phyloP scores from a whole-genome alignment of 92 coral and sea anemone species.

The Anthopleura xanthogrammica region DNA sequence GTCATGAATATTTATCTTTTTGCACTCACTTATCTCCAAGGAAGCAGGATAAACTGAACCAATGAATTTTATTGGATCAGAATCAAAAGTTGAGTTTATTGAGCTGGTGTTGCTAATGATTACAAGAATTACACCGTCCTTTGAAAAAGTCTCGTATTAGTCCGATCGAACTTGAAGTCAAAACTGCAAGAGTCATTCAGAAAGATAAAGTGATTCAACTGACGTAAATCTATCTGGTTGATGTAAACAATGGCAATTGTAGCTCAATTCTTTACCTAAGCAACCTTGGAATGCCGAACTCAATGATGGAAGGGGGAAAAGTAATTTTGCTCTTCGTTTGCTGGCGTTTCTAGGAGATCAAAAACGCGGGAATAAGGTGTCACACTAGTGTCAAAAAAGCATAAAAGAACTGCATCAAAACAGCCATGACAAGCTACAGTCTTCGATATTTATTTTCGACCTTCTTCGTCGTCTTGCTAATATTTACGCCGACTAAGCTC shows the following conservation, averaged over 20 bases:
- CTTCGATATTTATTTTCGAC: conserved; percentile 11
- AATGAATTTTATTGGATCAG: conserved; percentile 10
- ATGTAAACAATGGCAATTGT: conserved; percentile 21
- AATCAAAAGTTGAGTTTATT: neutral
- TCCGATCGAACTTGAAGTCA: neutral
- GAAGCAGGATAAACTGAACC: conserved; percentile 22
- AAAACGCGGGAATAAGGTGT: neutral
- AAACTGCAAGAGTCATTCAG: neutral
- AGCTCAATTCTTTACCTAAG: conserved; percentile 14
- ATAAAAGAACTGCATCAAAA: neutral
- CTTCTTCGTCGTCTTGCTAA: conserved; percentile 1
- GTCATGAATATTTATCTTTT: conserved; percentile 13
- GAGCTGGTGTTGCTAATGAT: neutral
- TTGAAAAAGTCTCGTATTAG: neutral
- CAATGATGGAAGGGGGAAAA: neutral
- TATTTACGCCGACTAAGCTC: conserved; percentile 9
- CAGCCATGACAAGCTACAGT: neutral
- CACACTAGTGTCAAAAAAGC: neutral
- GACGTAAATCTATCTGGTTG: conserved; percentile 25
- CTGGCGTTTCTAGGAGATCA: neutral
- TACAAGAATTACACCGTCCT: neutral
- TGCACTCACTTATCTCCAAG: conserved; percentile 22
- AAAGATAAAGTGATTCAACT: neutral
- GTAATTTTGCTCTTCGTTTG: neutral
- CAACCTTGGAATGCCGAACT: conserved; percentile 36